Base-by-base conservation (phyloP, 2,113 vertebrate species). In the Morone chrysops region DNA sequence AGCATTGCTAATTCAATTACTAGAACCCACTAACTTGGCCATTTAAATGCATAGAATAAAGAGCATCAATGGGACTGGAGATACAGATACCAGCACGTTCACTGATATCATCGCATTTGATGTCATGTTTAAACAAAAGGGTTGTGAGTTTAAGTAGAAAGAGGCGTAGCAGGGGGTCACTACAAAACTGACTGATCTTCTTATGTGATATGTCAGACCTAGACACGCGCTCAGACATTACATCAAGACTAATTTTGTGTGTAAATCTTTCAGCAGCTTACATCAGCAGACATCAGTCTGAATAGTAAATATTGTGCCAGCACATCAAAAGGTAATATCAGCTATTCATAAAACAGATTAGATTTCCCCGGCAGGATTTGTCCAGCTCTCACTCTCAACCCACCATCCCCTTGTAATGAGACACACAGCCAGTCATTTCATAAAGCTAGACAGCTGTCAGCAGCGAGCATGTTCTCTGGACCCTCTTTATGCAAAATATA, bases 41-140 rank as follows among this genome's bases (percentile, higher is more conserved):
- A 73, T 93, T 94, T 91, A 92, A 92, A 94, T 92, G 87, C 86
- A 92, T 84, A 57, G 87, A 89, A 91, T 85, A 72, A 78, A 90
- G 82, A 20, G 57, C 75, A 60, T 51, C 7, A 81, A 16, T 36
- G 69, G 67, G 69, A 82, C 41, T 57, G 48, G 51, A 79, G 76
- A 79, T 69, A n/a, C 50, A 56, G 82, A 87, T 56, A 60, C 8
- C 48, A n/a, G 18, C 68, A 16, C 1, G 0, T 45, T 63, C 25
- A 45, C 18, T 47, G 71, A 73, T 69, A 45, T 63, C 36, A 51
- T 69, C 25, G 45, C 53, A 38, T 75, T 14, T 74, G 38, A 81
- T 87, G 31, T 31, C 31, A 31, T 31, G 63, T 83, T 76, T 40
- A 75, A 80, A 65, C 59, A 61, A 70, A 18, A 72, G 13, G 22